Evolutionary conservation across 2,888 invertebrate species (phyloP), one percentile per base, ranked within the genome.

Genomic region (Elysia crispata): DNA sequence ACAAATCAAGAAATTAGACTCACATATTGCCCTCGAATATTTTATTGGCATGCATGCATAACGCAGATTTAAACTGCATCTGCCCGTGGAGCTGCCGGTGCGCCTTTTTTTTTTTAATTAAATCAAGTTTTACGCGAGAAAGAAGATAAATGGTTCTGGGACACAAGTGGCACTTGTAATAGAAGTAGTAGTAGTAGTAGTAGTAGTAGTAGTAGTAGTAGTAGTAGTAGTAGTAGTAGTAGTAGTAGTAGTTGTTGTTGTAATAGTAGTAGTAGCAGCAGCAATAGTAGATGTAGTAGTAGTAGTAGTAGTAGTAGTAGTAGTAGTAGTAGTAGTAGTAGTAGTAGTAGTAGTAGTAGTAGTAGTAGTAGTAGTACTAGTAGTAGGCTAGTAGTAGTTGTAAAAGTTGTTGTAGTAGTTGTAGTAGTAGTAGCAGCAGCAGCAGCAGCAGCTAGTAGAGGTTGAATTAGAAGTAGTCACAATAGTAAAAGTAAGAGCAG

Each of bases 141-240:
- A 15, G 20, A 18, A 54, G 54, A 13, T 54, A 18, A 18, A 18
- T 15, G 54, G 54, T 15, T 54, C 15, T 15, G 54, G 54, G 20
- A 15, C 15, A 54, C 18, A 18, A 64, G 64, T 64, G 25, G 64
- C 25, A 64, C n/a, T 64, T 23, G 64, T 64, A 64, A 25, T 64
- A 64, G 64, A 23, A 64, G 64, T 64, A 64, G 64, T 64, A 64
- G 64, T 64, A 64, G 64, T 64, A 64, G 64, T 64, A 64, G 64
- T 64, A 64, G 64, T 64, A 64, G 64, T 64, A 64, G 64, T 64
- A 64, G 64, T 64, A 64, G 64, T 64, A 64, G 64, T 64, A 64
- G 64, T 64, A 64, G 64, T 64, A 64, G 64, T 64, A 64, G 64
- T 64, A 64, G 64, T 64, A 64, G 64, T 64, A 64, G 64, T 64